Base-by-base conservation (phyloP, 2,113 vertebrate species). In the Malurus cyaneus region DNA sequence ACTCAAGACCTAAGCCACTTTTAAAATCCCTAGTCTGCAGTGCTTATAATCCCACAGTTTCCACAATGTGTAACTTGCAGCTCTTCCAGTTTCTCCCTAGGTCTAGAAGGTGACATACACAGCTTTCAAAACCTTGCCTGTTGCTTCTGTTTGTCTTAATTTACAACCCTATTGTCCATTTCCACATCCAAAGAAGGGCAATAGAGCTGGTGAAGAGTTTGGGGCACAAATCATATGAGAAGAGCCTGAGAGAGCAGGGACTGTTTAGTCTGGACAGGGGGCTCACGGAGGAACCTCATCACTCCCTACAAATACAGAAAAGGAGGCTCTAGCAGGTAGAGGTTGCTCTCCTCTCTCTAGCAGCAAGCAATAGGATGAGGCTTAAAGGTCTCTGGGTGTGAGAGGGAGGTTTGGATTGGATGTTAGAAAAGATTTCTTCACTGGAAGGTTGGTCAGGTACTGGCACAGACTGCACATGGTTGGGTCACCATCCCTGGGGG, bases 271-370 rank as follows among this genome's bases (percentile, higher is more conserved):
- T 52, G 39, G 62, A 52, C 39, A 41, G 1, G 7, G 61, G 14
- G 28, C 8, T 61, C 18, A 47, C 0, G 0, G 16, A 9, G 3
- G 3, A 32, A 32, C 23, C 8, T 42, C 39, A 19, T 54, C 28
- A 29, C 12, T n/a, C n/a, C 54, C 28, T 17, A 18, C 14, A n/a
- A 39, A 39, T 24, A 47, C 5, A 4, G 29, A 29, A 21, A 47
- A 79, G 13, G 16, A 62, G 7, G 7, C 25, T 34, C 24, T 9
- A 47, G 14, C n/a, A 62, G 13, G n/a, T 41, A 16, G 23, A 70
- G 4, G 8, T 17, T 29, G 14, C 4, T 46, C 14, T 82, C 25
- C 29, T 61, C 13, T 46, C n/a, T 41, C 41, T 41, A 71, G 29
- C 28, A 49, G 8, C 11, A 56, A 64, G n/a, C 24, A 10, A 62